Evolutionary conservation across 1,140 invertebrate genomes (phyloP).

Genomic region (Temnothorax longispinosus): DNA sequence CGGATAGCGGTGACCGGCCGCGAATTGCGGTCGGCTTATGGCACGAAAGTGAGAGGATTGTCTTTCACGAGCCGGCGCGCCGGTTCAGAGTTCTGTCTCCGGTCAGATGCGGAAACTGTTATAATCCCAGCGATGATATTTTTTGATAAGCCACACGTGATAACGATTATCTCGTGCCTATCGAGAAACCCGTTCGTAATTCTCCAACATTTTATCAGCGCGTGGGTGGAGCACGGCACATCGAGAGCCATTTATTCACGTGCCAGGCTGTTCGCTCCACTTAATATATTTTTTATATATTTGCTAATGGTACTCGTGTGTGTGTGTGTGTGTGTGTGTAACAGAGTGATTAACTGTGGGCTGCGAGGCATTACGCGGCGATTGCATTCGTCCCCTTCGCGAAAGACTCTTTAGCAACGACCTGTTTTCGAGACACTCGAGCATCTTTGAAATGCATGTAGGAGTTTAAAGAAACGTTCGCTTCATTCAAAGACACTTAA

Average conservation of each 20-base stretch:
- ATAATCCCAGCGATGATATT: constrained; percentile 26
- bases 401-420: constrained; percentile 1
- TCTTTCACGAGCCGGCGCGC: background rate
- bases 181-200: background rate
- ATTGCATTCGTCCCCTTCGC: background rate
- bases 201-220: background rate
- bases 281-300: constrained; percentile 5
- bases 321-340: background rate
- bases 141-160: constrained; percentile 18
- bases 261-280: background rate
- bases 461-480: background rate
- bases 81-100: background rate
- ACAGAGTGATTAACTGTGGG: background rate
- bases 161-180: background rate
- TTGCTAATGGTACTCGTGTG: background rate
- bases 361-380: background rate
- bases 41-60: constrained; percentile 39
- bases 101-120: constrained; percentile 18
- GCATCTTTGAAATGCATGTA: background rate
- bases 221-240: background rate
- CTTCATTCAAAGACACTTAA: background rate
- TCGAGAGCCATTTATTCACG: background rate
- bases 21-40: constrained; percentile 24
- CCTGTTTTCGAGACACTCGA: background rate
- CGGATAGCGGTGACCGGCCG: background rate